Conservation (phyloP, 2,113 vertebrate genomes). For the Anser brachyrhynchus region DNA sequence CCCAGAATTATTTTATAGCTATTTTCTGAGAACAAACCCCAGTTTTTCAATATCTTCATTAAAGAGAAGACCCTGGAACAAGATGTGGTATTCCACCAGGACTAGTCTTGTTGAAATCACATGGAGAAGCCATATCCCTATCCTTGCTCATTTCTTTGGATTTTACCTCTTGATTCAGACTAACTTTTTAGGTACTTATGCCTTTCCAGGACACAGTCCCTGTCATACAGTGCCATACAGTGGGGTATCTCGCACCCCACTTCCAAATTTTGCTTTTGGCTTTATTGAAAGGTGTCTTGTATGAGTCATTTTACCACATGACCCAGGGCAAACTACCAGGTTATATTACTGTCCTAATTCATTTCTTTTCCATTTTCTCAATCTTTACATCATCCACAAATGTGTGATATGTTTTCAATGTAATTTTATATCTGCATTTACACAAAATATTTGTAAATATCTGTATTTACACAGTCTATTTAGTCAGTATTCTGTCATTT, state of each 20-base stretch:
- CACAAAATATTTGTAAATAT: background rate
- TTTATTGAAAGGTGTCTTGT: background rate
- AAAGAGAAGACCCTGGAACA: background rate
- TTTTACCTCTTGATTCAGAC: background rate
- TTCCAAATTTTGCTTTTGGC: background rate
- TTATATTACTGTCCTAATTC: background rate
- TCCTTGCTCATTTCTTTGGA: background rate
- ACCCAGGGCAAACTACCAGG: background rate
- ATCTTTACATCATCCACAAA: background rate
- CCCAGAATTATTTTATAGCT: background rate
- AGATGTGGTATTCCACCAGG: background rate
- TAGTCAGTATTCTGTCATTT: background rate
- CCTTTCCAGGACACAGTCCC: background rate
- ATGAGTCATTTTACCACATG: background rate
- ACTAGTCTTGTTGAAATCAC: background rate
- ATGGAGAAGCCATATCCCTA: background rate
- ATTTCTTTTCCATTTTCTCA: background rate
- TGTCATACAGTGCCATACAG: background rate
- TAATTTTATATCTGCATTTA: background rate
- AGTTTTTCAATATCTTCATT: background rate
- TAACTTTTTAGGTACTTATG: background rate
- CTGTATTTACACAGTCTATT: background rate
- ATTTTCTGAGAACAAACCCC: rapidly evolving
- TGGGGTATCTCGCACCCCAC: background rate
- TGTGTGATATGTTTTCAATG: background rate